Evolutionary conservation across 1,140 invertebrate species (phyloP).

Genomic region (Heterodera schachtii): DNA sequence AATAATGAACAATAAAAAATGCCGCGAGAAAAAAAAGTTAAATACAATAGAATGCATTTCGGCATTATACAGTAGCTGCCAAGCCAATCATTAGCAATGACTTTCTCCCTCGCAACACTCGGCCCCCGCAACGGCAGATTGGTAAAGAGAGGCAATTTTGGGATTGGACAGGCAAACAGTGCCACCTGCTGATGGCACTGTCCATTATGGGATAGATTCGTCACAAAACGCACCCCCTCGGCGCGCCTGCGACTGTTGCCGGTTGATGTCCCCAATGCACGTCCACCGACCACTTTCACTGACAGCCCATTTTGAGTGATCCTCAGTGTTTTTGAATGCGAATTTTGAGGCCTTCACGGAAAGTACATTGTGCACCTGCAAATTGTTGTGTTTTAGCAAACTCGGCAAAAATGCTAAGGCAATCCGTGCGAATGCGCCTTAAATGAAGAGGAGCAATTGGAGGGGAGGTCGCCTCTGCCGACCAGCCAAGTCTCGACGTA

Average conservation of each 20-base stretch:
- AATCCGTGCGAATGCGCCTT: background rate
- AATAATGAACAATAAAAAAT: too few species aligned
- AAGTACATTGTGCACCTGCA: conserved; percentile 63
- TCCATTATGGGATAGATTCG: too few species aligned
- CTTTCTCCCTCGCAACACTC: conserved; percentile 53
- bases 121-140: conserved; percentile 52
- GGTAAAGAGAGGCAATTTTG: conserved; percentile 70
- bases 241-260: conserved; percentile 72
- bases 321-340: conserved; percentile 75
- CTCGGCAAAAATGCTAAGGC: background rate
- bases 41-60: too few species aligned
- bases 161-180: conserved; percentile 75
- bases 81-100: conserved; percentile 1
- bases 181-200: conserved; percentile 71
- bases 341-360: conserved; percentile 38
- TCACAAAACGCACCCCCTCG: background rate
- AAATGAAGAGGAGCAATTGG: conserved; percentile 61
- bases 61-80: too few species aligned
- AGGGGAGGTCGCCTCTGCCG: conserved; percentile 69
- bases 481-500: conserved; percentile 85
- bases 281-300: conserved; percentile 73
- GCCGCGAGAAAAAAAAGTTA: too few species aligned
- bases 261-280: conserved; percentile 89
- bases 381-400: background rate
- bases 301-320: conserved; percentile 91